Conservation (phyloP, 2,797 vertebrate species). For the Helarctos malayanus region DNA sequence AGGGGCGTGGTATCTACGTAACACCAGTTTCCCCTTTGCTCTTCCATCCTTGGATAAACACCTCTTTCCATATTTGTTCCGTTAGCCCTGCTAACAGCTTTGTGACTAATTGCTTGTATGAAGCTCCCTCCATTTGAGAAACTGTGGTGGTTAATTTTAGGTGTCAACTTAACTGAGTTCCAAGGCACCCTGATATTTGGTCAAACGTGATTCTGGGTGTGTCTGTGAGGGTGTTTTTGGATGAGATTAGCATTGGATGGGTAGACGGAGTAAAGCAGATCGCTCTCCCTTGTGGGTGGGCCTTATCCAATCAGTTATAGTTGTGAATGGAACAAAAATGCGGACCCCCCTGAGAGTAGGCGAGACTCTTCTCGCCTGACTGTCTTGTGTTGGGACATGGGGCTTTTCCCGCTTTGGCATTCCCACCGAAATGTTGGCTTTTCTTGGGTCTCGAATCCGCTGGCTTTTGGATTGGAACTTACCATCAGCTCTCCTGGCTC, state of each 20-base stretch:
- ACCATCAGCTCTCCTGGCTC: neutral
- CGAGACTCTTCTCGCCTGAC: neutral
- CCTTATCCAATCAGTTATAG: neutral
- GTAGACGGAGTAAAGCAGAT: neutral
- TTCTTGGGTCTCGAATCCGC: neutral
- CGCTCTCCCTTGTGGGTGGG: neutral
- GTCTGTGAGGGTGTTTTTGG: neutral
- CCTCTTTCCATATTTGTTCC: neutral
- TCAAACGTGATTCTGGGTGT: neutral
- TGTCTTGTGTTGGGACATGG: neutral
- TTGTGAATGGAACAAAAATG: neutral
- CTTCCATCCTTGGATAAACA: neutral
- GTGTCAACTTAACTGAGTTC: neutral
- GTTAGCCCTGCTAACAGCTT: neutral
- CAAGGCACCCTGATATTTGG: neutral
- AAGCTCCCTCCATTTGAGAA: neutral
- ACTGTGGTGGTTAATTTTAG: neutral
- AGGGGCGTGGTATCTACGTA: neutral
- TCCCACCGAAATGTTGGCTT: neutral
- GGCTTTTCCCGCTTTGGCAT: neutral
- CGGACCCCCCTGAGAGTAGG: too few species aligned
- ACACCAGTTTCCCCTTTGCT: neutral
- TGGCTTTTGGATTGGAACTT: neutral
- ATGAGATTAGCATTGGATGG: neutral
- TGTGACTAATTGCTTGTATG: neutral